A percentile compares a stretch with the other conserved stretches of the same genome.
Evolutionary conservation across 2,113 vertebrate species (phyloP).

Genomic region (Petrocephalus zakoni): DNA sequence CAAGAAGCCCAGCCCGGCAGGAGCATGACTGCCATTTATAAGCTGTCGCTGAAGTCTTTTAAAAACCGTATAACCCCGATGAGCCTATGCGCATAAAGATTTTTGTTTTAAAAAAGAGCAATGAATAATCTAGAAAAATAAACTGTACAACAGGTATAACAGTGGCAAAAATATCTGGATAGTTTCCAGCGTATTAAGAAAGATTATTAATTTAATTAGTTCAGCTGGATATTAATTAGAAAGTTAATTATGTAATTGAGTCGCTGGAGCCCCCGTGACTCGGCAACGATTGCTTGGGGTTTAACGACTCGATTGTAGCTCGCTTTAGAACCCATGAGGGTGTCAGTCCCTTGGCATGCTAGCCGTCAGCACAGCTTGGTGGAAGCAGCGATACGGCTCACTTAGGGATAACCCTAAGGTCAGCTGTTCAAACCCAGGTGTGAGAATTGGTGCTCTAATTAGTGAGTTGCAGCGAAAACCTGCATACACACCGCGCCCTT

Average conservation of each 20-base stretch:
- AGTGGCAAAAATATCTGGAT: not conserved
- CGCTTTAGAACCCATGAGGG: not conserved
- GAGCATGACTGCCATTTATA: not conserved
- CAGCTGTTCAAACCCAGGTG: too few relatives aligned
- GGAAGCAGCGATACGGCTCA: not conserved
- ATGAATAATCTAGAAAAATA: not conserved
- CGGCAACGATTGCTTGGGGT: not conserved
- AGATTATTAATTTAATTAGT: not conserved
- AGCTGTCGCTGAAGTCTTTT: not conserved
- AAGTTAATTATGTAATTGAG: slow-evolving; percentile 6
- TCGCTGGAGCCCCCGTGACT: not conserved
- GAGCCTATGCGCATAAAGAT: not conserved
- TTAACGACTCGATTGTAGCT: not conserved
- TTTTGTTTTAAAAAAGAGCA: not conserved
- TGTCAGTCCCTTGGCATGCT: not conserved
- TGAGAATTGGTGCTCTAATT: too few relatives aligned
- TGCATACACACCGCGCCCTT: too few relatives aligned
- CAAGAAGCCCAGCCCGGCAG: not conserved
- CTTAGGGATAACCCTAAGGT: too few relatives aligned
- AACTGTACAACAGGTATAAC: not conserved
- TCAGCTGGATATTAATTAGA: slow-evolving; percentile 2
- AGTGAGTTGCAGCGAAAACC: too few relatives aligned
- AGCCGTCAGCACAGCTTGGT: not conserved
- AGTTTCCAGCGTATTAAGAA: not conserved
- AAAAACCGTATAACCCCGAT: not conserved